Conservation (phyloP, 2,888 invertebrate genomes). For the Caenorhabditis becei region DNA sequence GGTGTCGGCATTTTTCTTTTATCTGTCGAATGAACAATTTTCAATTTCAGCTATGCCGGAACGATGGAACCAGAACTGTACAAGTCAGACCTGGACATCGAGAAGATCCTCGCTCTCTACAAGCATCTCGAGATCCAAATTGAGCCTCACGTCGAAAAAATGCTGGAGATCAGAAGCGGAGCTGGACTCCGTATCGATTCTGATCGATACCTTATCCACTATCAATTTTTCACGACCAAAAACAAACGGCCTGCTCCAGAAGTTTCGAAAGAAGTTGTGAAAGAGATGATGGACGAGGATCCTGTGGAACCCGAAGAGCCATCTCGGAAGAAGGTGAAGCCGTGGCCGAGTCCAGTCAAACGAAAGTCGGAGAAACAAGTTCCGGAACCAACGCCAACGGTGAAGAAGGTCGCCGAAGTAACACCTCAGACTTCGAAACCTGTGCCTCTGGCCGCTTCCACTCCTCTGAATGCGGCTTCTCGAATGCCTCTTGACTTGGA, state of each 20-base stretch:
- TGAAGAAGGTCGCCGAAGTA: background rate
- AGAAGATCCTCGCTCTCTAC: conserved; percentile 10
- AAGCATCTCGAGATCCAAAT: conserved; percentile 17
- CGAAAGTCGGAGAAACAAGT: background rate
- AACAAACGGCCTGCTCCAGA: background rate
- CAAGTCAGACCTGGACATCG: conserved; percentile 3
- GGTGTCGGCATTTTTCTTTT: no score
- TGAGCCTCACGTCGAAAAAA: conserved; percentile 16
- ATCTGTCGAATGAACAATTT: background rate
- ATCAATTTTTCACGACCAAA: background rate
- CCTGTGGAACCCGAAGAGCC: conserved; percentile 13
- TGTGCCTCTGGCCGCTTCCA: background rate
- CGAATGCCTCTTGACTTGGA: conserved; percentile 4
- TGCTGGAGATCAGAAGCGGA: conserved; percentile 26
- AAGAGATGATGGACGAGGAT: conserved; percentile 1
- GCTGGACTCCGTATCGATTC: conserved; percentile 15
- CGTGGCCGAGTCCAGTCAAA: conserved; percentile 1
- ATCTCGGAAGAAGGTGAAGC: conserved; percentile 1
- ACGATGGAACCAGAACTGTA: conserved; percentile 24
- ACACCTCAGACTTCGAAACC: background rate
- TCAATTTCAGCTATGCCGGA: conserved; percentile 20
- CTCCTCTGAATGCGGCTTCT: background rate
- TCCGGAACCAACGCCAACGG: background rate
- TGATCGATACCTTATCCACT: conserved; percentile 11
- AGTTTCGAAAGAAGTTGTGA: background rate